Conservation (phyloP, 1,140 invertebrate genomes). For the Drosophila prosaltans region DNA sequence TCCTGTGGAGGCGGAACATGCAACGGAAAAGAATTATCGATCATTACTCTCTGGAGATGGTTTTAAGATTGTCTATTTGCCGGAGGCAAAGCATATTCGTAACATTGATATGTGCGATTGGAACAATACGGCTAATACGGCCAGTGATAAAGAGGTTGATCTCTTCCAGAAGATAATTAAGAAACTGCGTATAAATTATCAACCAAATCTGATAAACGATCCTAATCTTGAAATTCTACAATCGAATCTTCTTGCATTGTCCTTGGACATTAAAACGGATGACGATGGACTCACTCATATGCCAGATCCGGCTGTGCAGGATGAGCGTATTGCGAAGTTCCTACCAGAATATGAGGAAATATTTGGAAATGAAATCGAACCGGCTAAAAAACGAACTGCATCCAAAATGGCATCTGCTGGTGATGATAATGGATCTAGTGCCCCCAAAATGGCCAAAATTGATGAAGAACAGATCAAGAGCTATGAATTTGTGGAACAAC, state of each 20-base stretch:
- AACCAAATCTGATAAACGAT: constrained; percentile 71
- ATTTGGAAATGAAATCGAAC: constrained; percentile 56
- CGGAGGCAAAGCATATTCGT: constrained; percentile 69
- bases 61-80: constrained; percentile 77
- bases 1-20: constrained; percentile 47
- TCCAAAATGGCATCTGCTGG: not conserved
- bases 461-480: constrained; percentile 40
- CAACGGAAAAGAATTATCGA: constrained; percentile 48
- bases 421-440: constrained; percentile 34
- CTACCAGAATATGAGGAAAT: constrained; percentile 56
- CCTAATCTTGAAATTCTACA: constrained; percentile 69
- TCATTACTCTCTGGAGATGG: constrained; percentile 70
- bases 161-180: constrained; percentile 72
- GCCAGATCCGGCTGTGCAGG: constrained; percentile 61
- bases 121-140: constrained; percentile 60
- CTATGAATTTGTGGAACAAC: constrained; percentile 41
- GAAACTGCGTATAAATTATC: constrained; percentile 70
- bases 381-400: constrained; percentile 58
- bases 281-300: constrained; percentile 46
- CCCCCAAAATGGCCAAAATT: constrained; percentile 62
- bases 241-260: constrained; percentile 65
- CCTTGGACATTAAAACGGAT: constrained; percentile 67
- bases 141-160: constrained; percentile 53
- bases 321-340: constrained; percentile 66
- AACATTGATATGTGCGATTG: constrained; percentile 66